Conservation (phyloP, 2,888 invertebrate species). For the Ellobium chinense region DNA sequence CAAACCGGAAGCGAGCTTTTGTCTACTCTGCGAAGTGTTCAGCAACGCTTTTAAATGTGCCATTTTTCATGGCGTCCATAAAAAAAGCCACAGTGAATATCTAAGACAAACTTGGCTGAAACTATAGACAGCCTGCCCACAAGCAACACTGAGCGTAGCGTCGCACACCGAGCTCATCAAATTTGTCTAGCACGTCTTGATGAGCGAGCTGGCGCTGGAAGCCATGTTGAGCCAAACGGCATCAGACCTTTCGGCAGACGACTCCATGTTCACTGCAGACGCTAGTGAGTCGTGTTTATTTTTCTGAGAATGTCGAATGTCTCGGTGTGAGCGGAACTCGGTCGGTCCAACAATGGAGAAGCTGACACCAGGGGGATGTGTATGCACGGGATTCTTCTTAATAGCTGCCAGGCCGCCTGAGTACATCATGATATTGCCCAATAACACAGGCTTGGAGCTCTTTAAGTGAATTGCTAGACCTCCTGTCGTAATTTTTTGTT, state of each 20-base stretch:
- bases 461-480: constrained; percentile 10
- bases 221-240: background rate
- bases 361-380: constrained; percentile 6
- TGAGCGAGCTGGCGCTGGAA: constrained; percentile 26
- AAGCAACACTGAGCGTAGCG: no score
- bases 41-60: no score
- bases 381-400: background rate
- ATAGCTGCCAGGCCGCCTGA: constrained; percentile 15
- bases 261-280: constrained; percentile 28
- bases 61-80: no score
- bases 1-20: no score
- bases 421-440: background rate
- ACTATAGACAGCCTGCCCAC: no score
- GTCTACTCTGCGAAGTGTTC: no score
- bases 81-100: no score
- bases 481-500: constrained; percentile 2
- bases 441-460: background rate
- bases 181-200: background rate
- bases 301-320: constrained; percentile 34
- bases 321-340: background rate
- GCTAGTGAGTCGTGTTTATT: constrained; percentile 38
- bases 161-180: background rate
- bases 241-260: constrained; percentile 37
- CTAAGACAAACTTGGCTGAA: no score
- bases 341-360: background rate